These are phyloP conservation scores for Perca fluviatilis DNA, from an alignment of 2,113 vertebrate species.

Conservation along the genomic window DNA sequence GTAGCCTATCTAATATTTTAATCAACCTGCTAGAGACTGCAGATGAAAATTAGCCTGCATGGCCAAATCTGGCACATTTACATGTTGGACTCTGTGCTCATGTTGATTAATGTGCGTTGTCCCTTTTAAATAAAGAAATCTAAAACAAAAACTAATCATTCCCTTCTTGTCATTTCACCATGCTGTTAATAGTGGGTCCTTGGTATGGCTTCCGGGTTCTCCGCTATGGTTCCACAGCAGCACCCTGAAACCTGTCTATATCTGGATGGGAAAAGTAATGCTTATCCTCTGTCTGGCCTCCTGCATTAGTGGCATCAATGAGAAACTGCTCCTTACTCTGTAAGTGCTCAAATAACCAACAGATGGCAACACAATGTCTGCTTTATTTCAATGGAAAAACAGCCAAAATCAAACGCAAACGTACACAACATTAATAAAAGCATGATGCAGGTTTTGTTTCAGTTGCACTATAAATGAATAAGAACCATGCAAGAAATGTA, in stretches of 20 bases:
- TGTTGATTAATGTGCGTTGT: no score
- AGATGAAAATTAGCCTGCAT: no score
- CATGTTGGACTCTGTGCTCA: no score
- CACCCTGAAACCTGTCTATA: slow-evolving; percentile 32
- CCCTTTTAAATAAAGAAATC: no score
- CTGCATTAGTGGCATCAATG: slow-evolving; percentile 51
- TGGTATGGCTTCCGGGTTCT: slow-evolving; percentile 41
- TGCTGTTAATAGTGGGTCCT: slow-evolving; percentile 29
- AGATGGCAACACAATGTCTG: no score
- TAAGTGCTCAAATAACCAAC: slow-evolving; percentile 8
- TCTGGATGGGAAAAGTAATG: slow-evolving; percentile 36
- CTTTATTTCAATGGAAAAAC: not conserved
- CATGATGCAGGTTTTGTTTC: not conserved
- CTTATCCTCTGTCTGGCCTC: slow-evolving; percentile 45
- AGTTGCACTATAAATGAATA: not conserved
- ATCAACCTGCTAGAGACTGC: no score
- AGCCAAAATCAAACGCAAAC: not conserved
- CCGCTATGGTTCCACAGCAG: not conserved
- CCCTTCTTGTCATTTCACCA: not conserved
- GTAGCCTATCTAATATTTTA: no score
- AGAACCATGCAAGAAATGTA: not conserved
- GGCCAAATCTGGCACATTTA: no score
- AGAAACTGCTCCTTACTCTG: slow-evolving; percentile 39
- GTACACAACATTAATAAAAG: not conserved
- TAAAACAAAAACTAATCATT: not conserved